Evolutionary conservation across 2,888 invertebrate genomes (phyloP).

Genomic region (Epinotia brunnichana): DNA sequence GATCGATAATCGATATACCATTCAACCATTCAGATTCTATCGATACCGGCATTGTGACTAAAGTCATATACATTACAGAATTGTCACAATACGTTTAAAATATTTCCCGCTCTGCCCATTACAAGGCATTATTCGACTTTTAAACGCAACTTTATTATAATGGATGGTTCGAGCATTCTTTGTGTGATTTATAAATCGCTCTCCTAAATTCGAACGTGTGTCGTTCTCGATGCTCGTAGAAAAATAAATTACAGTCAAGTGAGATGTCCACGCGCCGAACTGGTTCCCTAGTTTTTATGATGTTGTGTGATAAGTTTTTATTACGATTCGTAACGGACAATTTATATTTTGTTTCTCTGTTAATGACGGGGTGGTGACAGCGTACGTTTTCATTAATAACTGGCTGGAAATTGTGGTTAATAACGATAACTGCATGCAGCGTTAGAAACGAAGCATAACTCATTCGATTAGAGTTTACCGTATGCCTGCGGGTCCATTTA

Average conservation of each 20-base stretch:
- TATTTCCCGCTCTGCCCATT: slow-evolving; percentile 33
- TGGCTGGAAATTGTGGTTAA: slow-evolving; percentile 63
- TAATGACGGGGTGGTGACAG: slow-evolving; percentile 57
- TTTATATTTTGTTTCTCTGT: slow-evolving; percentile 49
- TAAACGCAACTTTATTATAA: slow-evolving; percentile 33
- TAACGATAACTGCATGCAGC: slow-evolving; percentile 68
- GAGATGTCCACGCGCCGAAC: slow-evolving; percentile 39
- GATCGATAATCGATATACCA: slow-evolving; percentile 69
- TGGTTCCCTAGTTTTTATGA: slow-evolving; percentile 34
- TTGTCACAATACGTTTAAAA: slow-evolving; percentile 52
- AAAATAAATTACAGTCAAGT: slow-evolving; percentile 37
- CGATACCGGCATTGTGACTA: slow-evolving; percentile 71
- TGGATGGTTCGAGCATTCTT: slow-evolving; percentile 19
- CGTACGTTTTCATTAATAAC: slow-evolving; percentile 69
- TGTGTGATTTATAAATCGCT: slow-evolving; percentile 39
- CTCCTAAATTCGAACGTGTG: slow-evolving; percentile 33
- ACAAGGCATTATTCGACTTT: slow-evolving; percentile 38
- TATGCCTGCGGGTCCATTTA: slow-evolving; percentile 71
- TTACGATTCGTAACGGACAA: slow-evolving; percentile 61
- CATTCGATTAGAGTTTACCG: slow-evolving; percentile 74
- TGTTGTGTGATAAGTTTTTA: slow-evolving; percentile 42
- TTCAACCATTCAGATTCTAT: slow-evolving; percentile 74
- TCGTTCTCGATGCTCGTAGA: slow-evolving; percentile 19
- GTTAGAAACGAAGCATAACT: slow-evolving; percentile 77
- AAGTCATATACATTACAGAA: slow-evolving; percentile 58